These are phyloP conservation scores for Pantherophis vulpinus DNA, from an alignment of 2,797 vertebrate genomes.

Conservation along the genomic window DNA sequence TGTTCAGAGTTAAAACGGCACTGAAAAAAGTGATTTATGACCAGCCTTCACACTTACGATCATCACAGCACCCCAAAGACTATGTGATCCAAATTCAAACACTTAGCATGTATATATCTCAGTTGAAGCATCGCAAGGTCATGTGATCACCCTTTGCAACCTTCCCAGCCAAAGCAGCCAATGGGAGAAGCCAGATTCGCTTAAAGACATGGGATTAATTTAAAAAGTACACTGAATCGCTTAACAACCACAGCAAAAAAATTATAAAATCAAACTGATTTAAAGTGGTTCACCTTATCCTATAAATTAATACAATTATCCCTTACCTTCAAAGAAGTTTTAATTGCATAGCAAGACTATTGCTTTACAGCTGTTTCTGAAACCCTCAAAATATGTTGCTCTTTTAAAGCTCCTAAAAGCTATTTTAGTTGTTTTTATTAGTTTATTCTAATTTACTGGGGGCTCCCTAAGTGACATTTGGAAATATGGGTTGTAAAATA, in stretches of 20 bases:
- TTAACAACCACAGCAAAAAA: background rate
- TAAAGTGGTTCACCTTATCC: background rate
- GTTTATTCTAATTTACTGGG: background rate
- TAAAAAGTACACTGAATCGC: background rate
- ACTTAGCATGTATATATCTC: background rate
- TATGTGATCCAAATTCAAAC: background rate
- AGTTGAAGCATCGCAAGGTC: background rate
- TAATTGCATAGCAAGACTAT: background rate
- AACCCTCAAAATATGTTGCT: background rate
- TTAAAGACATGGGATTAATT: background rate
- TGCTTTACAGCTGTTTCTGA: background rate
- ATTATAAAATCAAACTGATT: background rate
- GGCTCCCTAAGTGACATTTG: background rate
- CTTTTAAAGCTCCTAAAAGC: background rate
- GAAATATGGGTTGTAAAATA: background rate
- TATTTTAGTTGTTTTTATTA: background rate
- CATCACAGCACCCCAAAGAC: background rate
- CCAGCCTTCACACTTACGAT: background rate
- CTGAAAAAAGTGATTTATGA: background rate
- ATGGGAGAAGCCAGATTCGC: background rate
- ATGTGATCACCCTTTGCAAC: background rate
- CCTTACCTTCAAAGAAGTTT: background rate
- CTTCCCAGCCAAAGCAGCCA: background rate
- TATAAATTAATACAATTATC: background rate
- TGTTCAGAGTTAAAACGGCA: background rate